Evolutionary conservation across 2,888 invertebrate species (phyloP), one percentile per base, ranked within the genome.

Genomic region (Polymixis lichenea): DNA sequence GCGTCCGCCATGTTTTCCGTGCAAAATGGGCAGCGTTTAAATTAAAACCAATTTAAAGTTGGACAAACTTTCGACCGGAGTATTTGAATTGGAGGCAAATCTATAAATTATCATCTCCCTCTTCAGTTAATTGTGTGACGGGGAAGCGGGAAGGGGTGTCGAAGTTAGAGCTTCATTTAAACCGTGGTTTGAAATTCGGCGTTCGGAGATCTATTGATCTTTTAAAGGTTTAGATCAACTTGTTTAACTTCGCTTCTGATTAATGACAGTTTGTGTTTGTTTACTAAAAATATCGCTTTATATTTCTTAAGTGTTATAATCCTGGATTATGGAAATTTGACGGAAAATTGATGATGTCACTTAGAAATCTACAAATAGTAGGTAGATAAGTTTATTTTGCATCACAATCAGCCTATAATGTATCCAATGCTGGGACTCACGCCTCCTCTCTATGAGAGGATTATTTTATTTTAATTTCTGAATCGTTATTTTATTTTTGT

Each of bases 81-180:
- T 81, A 85, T 85, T 86, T 76, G 72, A 83, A 78, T 73, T 84
- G 82, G 61, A 81, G 61, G 81, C 72, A 86, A 86, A 85, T 85
- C 85, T 85, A 85, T 86, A 85, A 85, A 84, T 86, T 86, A 84
- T 81, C 77, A 77, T 86, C 86, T 84, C 86, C 75, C 83, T 74
- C 86, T 80, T 71, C 72, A 72, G 65, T 83, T 86, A 72, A 86
- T 86, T 83, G 77, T 84, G 75, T 75, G 64, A 77, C 53, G 69
- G 73, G 55, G 58, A 32, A 68, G 38, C 11, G 53, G 67, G 67
- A 56, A 75, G 65, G 80, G 72, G 53, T 74, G 78, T 64, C 76
- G 66, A 83, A 86, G 77, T 86, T 86, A 75, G 70, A 69, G 67
- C 67, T 38, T 85, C 75, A 73, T 79, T 86, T 73, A 74, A 67